These are phyloP conservation scores for Eutolmus rufibarbis DNA, from an alignment of 2,888 invertebrate genomes.

Conservation along the genomic window DNA sequence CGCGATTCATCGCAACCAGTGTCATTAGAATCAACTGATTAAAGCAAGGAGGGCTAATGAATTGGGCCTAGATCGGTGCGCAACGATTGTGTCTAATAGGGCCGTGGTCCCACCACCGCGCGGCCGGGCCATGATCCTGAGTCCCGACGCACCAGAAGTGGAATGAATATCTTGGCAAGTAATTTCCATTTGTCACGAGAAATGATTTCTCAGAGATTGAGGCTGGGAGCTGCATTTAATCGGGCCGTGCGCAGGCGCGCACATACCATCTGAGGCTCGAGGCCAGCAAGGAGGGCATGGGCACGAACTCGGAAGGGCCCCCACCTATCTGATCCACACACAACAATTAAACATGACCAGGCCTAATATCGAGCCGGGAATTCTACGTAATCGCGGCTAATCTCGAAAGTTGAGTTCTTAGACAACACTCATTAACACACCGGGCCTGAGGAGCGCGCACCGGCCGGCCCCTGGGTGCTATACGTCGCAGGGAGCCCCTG, in stretches of 20 bases:
- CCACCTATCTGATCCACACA: slow-evolving; percentile 46
- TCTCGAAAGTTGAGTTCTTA: slow-evolving; percentile 42
- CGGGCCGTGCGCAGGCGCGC: slow-evolving; percentile 14
- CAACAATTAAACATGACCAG: slow-evolving; percentile 48
- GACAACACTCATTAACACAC: slow-evolving; percentile 49
- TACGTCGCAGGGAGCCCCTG: not conserved
- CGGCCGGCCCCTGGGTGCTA: not conserved
- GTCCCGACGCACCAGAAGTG: slow-evolving; percentile 11
- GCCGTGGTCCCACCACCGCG: not conserved
- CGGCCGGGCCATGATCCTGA: not conserved
- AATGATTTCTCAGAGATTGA: slow-evolving; percentile 47
- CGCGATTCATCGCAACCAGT: not conserved
- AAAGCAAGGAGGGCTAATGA: slow-evolving; percentile 14
- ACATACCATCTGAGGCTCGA: not conserved
- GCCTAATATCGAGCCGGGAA: slow-evolving; percentile 46
- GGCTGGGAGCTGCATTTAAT: slow-evolving; percentile 43
- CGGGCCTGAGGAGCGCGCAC: not conserved
- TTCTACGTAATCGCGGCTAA: slow-evolving; percentile 47
- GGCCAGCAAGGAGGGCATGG: not conserved
- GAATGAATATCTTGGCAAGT: slow-evolving; percentile 33
- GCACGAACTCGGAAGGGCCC: slow-evolving; percentile 39
- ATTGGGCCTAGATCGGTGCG: not conserved
- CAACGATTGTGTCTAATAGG: slow-evolving; percentile 25
- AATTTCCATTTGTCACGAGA: slow-evolving; percentile 49
- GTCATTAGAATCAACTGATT: slow-evolving; percentile 26